Evolutionary conservation across 2,113 vertebrate species (phyloP).

Genomic region (Ptychochromis oligacanthus): DNA sequence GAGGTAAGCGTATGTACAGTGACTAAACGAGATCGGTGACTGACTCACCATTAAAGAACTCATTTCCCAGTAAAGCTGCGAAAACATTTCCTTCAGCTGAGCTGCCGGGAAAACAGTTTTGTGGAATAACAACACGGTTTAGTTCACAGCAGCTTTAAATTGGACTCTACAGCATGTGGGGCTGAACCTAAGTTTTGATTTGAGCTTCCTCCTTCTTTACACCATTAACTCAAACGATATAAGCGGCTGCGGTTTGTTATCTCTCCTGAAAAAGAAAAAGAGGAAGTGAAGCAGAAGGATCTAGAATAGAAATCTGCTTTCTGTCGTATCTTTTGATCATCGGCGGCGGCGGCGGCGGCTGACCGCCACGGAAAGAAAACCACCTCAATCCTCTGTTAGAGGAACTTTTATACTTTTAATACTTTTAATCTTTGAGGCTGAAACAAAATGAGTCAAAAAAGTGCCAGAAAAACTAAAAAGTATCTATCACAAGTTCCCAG

Average conservation of each 20-base stretch:
- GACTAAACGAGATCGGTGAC: too few species aligned
- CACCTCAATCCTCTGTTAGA: background rate
- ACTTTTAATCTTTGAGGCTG: background rate
- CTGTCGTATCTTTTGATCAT: background rate
- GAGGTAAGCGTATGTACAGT: too few species aligned
- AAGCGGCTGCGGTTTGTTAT: slow-evolving; percentile 14
- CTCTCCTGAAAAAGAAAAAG: slow-evolving; percentile 3
- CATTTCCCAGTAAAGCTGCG: too few species aligned
- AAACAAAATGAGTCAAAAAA: too few species aligned
- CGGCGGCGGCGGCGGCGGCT: too few species aligned
- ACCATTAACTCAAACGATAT: background rate
- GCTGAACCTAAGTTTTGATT: background rate
- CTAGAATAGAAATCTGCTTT: background rate
- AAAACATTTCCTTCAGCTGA: too few species aligned
- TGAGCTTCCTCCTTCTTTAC: slow-evolving; percentile 33
- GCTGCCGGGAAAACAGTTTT: too few species aligned
- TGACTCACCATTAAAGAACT: too few species aligned
- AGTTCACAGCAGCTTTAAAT: background rate
- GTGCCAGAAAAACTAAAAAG: too few species aligned
- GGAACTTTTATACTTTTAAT: background rate
- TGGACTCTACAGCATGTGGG: background rate
- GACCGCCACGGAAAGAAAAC: background rate
- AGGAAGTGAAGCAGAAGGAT: slow-evolving; percentile 38
- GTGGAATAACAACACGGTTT: background rate
- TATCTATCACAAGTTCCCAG: too few species aligned